phyloP scores from a whole-genome alignment of 2,888 invertebrate genomes.

The Apodemia zela region DNA sequence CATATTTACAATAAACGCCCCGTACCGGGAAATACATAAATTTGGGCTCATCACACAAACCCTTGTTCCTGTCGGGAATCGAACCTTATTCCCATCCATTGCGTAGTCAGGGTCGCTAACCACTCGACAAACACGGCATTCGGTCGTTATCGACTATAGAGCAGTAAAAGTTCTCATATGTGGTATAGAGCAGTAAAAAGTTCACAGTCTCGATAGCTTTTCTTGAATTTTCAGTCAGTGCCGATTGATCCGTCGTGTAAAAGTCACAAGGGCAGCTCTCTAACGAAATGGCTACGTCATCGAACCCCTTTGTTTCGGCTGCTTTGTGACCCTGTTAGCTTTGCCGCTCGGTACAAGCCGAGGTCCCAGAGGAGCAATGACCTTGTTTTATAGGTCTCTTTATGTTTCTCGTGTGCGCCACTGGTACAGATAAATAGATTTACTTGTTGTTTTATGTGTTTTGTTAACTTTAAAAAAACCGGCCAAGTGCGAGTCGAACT shows the following conservation, averaged over 20 bases:
- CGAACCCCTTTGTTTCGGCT: conserved; percentile 3
- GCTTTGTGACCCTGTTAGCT: conserved; percentile 6
- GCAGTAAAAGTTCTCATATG: not conserved
- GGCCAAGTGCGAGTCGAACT: no score
- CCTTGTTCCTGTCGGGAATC: no score
- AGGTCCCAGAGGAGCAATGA: conserved; percentile 3
- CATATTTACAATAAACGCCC: no score
- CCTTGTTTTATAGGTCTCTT: not conserved
- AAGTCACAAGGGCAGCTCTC: conserved; percentile 1
- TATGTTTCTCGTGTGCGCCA: not conserved
- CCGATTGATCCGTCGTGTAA: not conserved
- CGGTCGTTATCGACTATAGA: no score
- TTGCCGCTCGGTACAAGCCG: not conserved
- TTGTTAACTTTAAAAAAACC: not conserved
- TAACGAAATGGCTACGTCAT: not conserved
- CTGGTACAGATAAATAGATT: not conserved
- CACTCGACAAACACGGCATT: no score
- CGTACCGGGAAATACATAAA: no score
- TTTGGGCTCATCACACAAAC: no score
- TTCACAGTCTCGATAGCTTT: not conserved
- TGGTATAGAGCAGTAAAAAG: not conserved
- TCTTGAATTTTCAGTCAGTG: not conserved
- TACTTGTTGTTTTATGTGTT: not conserved
- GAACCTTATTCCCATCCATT: no score
- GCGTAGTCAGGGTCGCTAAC: no score